A percentile compares a stretch with the other conserved stretches of the same genome.
Evolutionary conservation across 2,888 invertebrate species (phyloP).

Genomic region (Morpho achilles): DNA sequence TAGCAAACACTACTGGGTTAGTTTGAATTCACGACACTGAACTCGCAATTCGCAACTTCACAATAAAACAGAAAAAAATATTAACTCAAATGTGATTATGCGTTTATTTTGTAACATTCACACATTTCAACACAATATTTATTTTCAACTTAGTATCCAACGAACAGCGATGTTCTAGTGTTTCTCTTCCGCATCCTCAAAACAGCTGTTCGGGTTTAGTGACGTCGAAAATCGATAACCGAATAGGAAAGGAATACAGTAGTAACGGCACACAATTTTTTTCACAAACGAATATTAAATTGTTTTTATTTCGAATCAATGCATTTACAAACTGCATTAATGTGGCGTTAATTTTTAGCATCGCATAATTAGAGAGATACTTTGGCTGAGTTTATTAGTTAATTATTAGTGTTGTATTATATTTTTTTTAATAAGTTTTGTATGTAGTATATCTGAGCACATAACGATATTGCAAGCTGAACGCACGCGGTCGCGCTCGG

Average conservation of each 20-base stretch:
- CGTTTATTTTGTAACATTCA: not conserved
- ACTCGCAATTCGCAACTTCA: constrained; percentile 9
- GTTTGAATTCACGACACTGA: constrained; percentile 13
- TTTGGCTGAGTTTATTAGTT: not conserved
- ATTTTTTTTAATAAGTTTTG: constrained; percentile 31
- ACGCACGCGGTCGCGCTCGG: constrained; percentile 61
- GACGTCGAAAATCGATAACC: constrained; percentile 65
- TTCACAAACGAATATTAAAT: constrained; percentile 22
- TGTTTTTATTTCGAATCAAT: constrained; percentile 4
- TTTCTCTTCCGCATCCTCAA: constrained; percentile 49
- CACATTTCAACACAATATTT: not conserved
- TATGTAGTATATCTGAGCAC: constrained; percentile 10
- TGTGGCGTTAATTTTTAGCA: not conserved
- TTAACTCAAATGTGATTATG: not conserved
- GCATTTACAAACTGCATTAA: not conserved
- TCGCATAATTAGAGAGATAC: not conserved
- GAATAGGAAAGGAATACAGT: constrained; percentile 31
- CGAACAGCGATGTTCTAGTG: constrained; percentile 12
- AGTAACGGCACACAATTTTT: constrained; percentile 50
- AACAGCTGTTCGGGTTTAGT: constrained; percentile 68
- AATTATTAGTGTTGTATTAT: constrained; percentile 18
- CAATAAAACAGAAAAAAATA: not conserved
- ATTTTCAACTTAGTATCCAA: constrained; percentile 3
- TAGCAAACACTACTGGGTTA: constrained; percentile 2
- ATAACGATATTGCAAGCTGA: constrained; percentile 29